Evolutionary conservation across 2,113 vertebrate genomes (phyloP), one percentile per base, ranked within the genome.

Genomic region (Ramphastos sulfuratus): DNA sequence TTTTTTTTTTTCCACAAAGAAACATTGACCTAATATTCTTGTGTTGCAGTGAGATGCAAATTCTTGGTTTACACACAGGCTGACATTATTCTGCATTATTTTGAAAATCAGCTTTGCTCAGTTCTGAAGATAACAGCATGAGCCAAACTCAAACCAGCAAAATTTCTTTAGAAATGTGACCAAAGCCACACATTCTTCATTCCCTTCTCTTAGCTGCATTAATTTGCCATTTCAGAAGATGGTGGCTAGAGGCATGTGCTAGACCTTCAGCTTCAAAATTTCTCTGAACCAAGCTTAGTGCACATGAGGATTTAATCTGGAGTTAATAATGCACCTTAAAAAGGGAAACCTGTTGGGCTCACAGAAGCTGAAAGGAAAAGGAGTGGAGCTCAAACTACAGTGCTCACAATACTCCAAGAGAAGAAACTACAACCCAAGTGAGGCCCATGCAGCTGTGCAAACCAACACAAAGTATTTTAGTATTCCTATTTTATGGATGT

Each of bases 221-320:
- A 20, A 70, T n/a, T 4, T 61, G 10, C 44, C 6, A 4, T 25
- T 58, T 70, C 33, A 30, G 31, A 30, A 55, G 12, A 50, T 2
- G 7, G 42, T 35, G 48, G 4, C 15, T 39, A 39, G 27, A 33
- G 19, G 16, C 23, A 65, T 0, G 1, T 5, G 3, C 14, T 14
- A 37, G 12, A 70, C 31, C 24, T 65, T 39, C 19, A 59, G 20
- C 35, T 60, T 71, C 21, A 48, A 31, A 28, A 30, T 15, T 20
- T n/a, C 15, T 70, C 23, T 28, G 18, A 76, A 46, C 19, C 18
- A 30, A 64, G 50, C 18, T 39, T 18, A 48, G 18, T 48, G 46
- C 46, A 48, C 19, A 48, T 20, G 13, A 48, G 46, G 19, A 48
- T 48, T 48, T 48, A 48, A 48, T 20, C 46, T 20, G 46, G 19